These are phyloP conservation scores for Diadumene lineata DNA, from an alignment of 92 coral and sea anemone species.

Conservation along the genomic window DNA sequence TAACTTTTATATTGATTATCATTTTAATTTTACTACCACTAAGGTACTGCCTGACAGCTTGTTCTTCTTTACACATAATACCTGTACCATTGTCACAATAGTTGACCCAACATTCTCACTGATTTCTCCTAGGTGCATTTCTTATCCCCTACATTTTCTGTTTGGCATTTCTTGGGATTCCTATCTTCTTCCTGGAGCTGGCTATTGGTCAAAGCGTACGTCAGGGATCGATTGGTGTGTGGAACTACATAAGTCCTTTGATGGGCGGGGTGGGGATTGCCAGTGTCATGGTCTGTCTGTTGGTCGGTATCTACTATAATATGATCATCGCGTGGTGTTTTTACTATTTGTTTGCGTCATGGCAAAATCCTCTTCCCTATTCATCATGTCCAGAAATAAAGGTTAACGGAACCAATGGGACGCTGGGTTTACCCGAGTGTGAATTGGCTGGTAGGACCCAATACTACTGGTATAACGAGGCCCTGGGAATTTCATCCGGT, in stretches of 20 bases:
- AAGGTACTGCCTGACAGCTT: no score
- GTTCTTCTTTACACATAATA: no score
- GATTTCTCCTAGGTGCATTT: conserved; percentile 67
- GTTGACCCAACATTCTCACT: neutral
- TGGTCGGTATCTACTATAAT: conserved; percentile 80
- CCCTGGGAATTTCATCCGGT: conserved; percentile 45
- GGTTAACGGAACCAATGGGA: conserved; percentile 41
- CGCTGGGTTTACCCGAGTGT: conserved; percentile 46
- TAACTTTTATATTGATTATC: no score
- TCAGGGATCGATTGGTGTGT: conserved; percentile 83
- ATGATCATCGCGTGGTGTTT: conserved; percentile 94
- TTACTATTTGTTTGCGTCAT: conserved; percentile 86
- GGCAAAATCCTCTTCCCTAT: conserved; percentile 85
- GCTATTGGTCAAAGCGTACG: conserved; percentile 94
- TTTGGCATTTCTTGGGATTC: conserved; percentile 76
- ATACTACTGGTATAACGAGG: conserved; percentile 69
- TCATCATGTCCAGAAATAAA: conserved; percentile 52
- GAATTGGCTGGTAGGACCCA: conserved; percentile 53
- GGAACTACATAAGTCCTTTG: conserved; percentile 91
- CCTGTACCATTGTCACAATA: no score
- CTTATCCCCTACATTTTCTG: conserved; percentile 85
- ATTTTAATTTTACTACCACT: no score
- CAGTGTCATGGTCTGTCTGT: conserved; percentile 67
- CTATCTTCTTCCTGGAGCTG: conserved; percentile 87
- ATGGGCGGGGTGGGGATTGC: conserved; percentile 94